Conservation (phyloP, 2,113 vertebrate genomes). For the Macaca nemestrina region DNA sequence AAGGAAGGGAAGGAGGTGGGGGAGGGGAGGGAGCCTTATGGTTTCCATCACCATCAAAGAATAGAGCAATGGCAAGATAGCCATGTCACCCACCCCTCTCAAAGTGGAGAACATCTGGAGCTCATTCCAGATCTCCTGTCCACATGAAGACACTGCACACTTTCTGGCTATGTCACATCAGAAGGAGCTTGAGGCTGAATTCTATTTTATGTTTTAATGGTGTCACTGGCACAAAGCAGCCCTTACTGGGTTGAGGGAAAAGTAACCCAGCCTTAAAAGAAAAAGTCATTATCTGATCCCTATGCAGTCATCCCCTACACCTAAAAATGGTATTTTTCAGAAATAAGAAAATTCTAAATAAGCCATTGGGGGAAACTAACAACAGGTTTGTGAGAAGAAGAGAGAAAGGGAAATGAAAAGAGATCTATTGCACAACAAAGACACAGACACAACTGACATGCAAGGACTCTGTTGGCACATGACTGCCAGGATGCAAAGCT, state of each 20-base stretch:
- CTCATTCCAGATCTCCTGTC: not conserved
- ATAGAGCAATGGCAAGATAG: not conserved
- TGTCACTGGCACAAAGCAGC: not conserved
- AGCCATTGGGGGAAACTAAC: conserved; percentile 20
- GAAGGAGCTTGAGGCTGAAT: not conserved
- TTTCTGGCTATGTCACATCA: not conserved
- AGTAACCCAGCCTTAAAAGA: not conserved
- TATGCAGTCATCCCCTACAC: not conserved
- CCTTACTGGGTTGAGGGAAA: not conserved
- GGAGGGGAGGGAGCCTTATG: accelerated
- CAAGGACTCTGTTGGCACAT: not conserved
- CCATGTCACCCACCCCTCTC: not conserved
- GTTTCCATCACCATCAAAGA: not conserved
- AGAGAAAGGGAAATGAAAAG: conserved; percentile 25
- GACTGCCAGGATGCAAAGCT: not conserved
- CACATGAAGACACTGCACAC: not conserved
- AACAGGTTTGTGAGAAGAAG: conserved; percentile 9
- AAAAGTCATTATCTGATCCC: conserved; percentile 3
- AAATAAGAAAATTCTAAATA: conserved; percentile 53
- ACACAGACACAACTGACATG: not conserved
- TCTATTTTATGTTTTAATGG: not conserved
- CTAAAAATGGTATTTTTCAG: conserved; percentile 39
- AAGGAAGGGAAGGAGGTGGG: accelerated
- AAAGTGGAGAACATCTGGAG: not conserved
- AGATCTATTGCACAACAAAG: conserved; percentile 37